Percentiles rank a stretch among this genome's conserved stretches.
These are phyloP conservation scores for Phyllotreta cruciferae DNA, from an alignment of 2,888 invertebrate genomes.

Conservation along the genomic window DNA sequence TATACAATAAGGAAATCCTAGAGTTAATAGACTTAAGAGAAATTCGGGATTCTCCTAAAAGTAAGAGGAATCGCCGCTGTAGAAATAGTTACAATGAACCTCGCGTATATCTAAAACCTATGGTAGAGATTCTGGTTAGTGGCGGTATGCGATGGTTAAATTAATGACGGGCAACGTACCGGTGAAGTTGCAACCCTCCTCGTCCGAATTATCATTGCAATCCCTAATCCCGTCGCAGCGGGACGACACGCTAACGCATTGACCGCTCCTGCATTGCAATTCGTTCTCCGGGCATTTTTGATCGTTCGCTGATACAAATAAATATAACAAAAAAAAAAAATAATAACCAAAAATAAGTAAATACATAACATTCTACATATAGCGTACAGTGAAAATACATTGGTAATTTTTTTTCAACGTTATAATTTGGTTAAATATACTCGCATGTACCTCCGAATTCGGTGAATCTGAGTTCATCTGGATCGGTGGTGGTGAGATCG, in stretches of 20 bases:
- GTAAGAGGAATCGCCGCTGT: neutral
- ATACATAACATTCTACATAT: constrained; percentile 22
- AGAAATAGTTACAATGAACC: neutral
- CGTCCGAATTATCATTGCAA: constrained; percentile 69
- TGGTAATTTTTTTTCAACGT: neutral
- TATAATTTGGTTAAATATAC: constrained; percentile 31
- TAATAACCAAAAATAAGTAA: constrained; percentile 37
- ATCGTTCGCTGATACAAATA: constrained; percentile 47
- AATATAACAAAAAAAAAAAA: constrained; percentile 39
- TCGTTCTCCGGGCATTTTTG: constrained; percentile 55
- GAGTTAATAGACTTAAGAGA: too few relatives aligned
- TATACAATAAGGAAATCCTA: too few relatives aligned
- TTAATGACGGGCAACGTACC: constrained; percentile 42
- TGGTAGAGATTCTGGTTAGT: neutral
- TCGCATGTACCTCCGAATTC: constrained; percentile 66
- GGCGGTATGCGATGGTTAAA: constrained; percentile 36
- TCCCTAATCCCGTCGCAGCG: constrained; percentile 67
- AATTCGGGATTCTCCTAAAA: too few relatives aligned
- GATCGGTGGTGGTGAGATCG: constrained; percentile 61
- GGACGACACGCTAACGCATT: constrained; percentile 57
- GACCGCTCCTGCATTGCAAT: constrained; percentile 61
- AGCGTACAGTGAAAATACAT: neutral
- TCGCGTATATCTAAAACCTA: neutral
- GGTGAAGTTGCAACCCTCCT: constrained; percentile 57
- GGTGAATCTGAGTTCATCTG: constrained; percentile 68